Conservation (phyloP, 1,140 invertebrate genomes). For the Drosophila sp. region DNA sequence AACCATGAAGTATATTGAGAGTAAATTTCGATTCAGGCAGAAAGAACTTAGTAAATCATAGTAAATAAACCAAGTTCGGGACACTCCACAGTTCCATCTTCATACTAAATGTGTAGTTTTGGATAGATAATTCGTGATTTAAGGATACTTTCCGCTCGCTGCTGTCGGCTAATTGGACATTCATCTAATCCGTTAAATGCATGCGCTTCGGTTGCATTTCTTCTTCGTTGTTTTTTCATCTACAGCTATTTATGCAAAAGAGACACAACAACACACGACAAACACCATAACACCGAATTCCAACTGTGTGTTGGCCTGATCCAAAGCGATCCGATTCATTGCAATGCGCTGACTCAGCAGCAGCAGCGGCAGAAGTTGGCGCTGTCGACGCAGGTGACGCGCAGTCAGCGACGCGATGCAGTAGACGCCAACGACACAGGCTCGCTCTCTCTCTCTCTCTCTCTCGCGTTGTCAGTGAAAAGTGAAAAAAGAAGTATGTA, state of each 20-base stretch:
- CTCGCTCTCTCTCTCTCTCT: not conserved
- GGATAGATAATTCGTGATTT: no score
- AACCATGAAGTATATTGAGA: no score
- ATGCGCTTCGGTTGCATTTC: not conserved
- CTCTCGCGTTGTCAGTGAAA: not conserved
- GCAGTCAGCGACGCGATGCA: constrained; percentile 4
- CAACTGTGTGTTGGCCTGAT: constrained; percentile 5
- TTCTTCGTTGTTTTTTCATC: not conserved
- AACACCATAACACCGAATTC: not conserved
- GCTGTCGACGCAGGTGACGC: constrained; percentile 11
- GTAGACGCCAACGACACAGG: not conserved
- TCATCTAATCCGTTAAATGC: no score
- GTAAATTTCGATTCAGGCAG: no score
- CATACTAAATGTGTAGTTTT: no score
- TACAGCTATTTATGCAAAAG: no score
- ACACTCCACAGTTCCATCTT: no score
- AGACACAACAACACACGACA: not conserved
- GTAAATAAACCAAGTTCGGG: no score
- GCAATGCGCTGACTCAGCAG: constrained; percentile 18
- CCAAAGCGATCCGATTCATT: constrained; percentile 5
- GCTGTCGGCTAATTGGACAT: no score
- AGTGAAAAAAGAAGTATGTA: not conserved
- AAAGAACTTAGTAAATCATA: no score
- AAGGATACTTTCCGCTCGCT: no score
- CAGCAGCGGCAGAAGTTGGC: not conserved